Evolutionary conservation across 2,113 vertebrate species (phyloP).

Genomic region (Hepsetus odoe): DNA sequence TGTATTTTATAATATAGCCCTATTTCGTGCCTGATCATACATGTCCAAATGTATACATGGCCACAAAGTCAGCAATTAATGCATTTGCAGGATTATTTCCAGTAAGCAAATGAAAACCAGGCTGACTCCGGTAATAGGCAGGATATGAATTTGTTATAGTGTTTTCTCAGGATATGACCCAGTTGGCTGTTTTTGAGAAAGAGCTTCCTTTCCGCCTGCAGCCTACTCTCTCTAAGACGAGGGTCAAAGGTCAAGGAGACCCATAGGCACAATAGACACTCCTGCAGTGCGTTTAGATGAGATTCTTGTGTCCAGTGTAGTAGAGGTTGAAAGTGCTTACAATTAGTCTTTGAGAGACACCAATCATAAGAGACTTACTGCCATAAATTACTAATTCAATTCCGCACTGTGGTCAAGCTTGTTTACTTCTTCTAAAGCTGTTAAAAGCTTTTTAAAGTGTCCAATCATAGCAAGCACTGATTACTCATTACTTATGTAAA

Average conservation of each 20-base stretch:
- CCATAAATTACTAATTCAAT: not conserved
- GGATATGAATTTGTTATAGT: conserved; percentile 46
- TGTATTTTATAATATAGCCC: too few species aligned
- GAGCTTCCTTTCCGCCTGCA: conserved; percentile 58
- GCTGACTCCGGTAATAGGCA: conserved; percentile 47
- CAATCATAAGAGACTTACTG: not conserved
- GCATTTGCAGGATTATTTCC: conserved; percentile 7
- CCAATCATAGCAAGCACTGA: conserved; percentile 29
- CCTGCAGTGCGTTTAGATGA: not conserved
- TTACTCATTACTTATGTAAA: conserved; percentile 15
- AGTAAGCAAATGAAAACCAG: conserved; percentile 18
- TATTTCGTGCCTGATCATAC: too few species aligned
- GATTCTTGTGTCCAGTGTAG: not conserved
- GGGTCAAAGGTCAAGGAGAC: conserved; percentile 50
- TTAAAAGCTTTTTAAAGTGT: conserved; percentile 16
- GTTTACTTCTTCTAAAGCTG: conserved; percentile 12
- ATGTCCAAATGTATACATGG: too few species aligned
- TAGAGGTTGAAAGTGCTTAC: not conserved
- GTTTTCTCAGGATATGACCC: conserved; percentile 63
- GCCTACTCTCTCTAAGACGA: conserved; percentile 39
- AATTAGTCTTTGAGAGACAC: not conserved
- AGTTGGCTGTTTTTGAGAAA: conserved; percentile 59
- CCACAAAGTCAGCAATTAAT: not conserved
- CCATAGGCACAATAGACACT: not conserved
- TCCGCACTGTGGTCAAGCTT: not conserved